phyloP scores from a whole-genome alignment of 2,113 vertebrate species.

The Oreochromis aureus region DNA sequence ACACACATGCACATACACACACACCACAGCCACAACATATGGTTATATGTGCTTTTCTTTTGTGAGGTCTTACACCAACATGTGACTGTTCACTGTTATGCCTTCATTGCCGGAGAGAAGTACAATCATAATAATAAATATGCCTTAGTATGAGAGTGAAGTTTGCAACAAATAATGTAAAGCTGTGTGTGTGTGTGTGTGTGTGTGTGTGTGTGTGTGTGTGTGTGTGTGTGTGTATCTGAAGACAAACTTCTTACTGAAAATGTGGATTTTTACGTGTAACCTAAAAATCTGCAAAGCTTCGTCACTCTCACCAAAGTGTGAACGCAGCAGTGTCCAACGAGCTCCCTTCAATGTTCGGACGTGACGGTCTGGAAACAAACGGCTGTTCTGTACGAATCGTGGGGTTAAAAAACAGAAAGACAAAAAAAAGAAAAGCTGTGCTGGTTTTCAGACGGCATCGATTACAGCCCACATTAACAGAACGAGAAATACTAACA shows the following conservation, averaged over 20 bases:
- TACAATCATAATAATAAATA: not conserved
- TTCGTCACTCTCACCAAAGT: not conserved
- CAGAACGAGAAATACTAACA: conserved; percentile 15
- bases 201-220: not conserved
- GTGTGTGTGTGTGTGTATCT: not conserved
- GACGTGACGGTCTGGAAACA: not conserved
- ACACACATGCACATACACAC: not conserved
- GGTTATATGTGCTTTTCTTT: not conserved
- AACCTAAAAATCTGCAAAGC: not conserved
- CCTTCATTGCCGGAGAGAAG: conserved; percentile 47
- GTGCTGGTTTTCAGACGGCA: not conserved
- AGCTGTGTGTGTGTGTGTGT: not conserved
- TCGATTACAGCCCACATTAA: not conserved
- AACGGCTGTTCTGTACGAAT: not conserved
- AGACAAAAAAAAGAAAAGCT: conserved; percentile 16
- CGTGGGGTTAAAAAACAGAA: conserved; percentile 11
- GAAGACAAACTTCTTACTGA: not conserved
- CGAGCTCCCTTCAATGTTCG: not conserved
- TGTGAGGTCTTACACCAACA: not conserved
- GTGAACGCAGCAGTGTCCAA: not conserved
- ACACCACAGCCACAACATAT: not conserved
- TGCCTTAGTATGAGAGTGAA: not conserved
- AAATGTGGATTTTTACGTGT: not conserved
- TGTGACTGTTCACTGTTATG: not conserved
- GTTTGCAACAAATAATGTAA: not conserved